Conservation (phyloP, 2,797 vertebrate genomes). For the Yasuhikotakia modesta region DNA sequence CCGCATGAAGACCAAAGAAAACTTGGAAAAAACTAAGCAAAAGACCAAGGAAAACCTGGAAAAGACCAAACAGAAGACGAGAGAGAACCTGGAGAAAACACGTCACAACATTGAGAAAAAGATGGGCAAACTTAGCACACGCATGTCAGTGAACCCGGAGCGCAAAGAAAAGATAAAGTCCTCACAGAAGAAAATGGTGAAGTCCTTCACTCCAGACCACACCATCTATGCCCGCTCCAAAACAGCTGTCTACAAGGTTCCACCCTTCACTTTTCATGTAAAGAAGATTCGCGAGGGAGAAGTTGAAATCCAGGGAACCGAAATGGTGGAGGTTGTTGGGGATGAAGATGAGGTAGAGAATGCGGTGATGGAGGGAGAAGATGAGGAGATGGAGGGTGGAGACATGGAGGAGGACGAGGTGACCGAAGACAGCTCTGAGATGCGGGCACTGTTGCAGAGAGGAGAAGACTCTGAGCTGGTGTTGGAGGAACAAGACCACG, state of each 20-base stretch:
- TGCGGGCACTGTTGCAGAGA: slow-evolving; percentile 83
- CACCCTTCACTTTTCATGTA: slow-evolving; percentile 96
- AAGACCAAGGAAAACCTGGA: slow-evolving; percentile 78
- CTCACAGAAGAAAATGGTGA: slow-evolving; percentile 91
- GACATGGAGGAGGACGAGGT: slow-evolving; percentile 69
- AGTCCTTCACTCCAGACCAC: slow-evolving; percentile 96
- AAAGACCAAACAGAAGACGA: slow-evolving; percentile 76
- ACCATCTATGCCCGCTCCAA: slow-evolving; percentile 90
- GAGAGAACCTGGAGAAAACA: slow-evolving; percentile 86
- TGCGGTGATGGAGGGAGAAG: slow-evolving; percentile 66
- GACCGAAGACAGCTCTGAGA: slow-evolving; percentile 78
- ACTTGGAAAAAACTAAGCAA: slow-evolving; percentile 87
- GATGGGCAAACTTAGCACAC: slow-evolving; percentile 94
- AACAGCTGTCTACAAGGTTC: slow-evolving; percentile 94
- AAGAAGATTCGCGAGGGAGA: slow-evolving; percentile 95
- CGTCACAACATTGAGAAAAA: slow-evolving; percentile 97
- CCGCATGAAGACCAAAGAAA: slow-evolving; percentile 88
- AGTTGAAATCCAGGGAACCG: slow-evolving; percentile 90
- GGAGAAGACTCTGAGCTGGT: slow-evolving; percentile 81
- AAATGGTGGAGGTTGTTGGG: slow-evolving; percentile 93
- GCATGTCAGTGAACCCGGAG: slow-evolving; percentile 88
- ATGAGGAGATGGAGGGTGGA: slow-evolving; percentile 75
- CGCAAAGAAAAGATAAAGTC: slow-evolving; percentile 92
- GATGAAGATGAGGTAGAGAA: slow-evolving; percentile 78
- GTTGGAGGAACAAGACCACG: slow-evolving; percentile 79